Evolutionary conservation across 2,888 invertebrate genomes (phyloP), one percentile per base, ranked within the genome.

Genomic region (Tetragonisca angustula): DNA sequence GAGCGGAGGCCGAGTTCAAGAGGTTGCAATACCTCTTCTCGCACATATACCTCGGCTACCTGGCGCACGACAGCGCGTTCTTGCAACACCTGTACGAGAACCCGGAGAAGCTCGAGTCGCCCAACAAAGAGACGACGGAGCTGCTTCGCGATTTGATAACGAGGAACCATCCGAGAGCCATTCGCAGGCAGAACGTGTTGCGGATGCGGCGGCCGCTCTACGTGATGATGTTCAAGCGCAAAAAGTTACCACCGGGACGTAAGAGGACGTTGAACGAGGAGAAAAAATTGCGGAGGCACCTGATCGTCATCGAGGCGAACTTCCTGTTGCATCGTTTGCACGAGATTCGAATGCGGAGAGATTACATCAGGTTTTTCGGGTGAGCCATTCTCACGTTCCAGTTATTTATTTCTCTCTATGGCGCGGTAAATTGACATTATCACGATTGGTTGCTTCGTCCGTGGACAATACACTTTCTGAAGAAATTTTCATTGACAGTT

Each of bases 121-220:
- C 95, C 0, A 95, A 95, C 87, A 91, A 93, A 79, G 90, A 88
- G 17, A 93, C 95, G 4, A 92, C 93, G 0, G 85, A 88, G 21
- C 86, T 90, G 71, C 91, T 95, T n/a, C 79, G 88, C 19, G 77
- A 87, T 2, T 69, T 94, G 21, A 93, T 94, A 0, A 89, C 90
- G 52, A 90, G 90, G 11, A 94, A 94, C 64, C 93, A 92, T 61
- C 91, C 90, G 70, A 94, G 93, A n/a, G 88, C 94, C 2, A 87
- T 89, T 17, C 93, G 93, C 64, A 93, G 94, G 77, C 95, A 95
- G 89, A 93, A 95, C 83, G 90, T 95, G 15, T 87, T 95, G 6
- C 92, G 95, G 49, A 94, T 94, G 3, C 90, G 95, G 17, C 92
- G 93, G 78, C 95, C 95, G 0, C 93, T 95, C 69, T 95, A 95